Conservation (phyloP, 1,140 invertebrate species). For the Colletes gigas region DNA sequence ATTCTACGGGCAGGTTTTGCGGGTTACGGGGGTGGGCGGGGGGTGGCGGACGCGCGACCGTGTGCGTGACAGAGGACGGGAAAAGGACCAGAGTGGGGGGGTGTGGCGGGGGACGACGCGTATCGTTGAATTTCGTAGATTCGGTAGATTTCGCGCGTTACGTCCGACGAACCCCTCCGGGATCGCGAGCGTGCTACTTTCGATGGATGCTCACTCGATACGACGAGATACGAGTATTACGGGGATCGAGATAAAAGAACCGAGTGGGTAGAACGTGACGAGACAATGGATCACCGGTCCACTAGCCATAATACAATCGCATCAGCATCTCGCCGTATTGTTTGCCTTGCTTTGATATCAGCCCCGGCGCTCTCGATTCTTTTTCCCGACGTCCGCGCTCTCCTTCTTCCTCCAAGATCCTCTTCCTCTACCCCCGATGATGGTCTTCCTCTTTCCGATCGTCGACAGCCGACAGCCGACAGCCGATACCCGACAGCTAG, state of each 20-base stretch:
- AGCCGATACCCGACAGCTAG: constrained; percentile 21
- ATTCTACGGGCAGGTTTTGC: neutral
- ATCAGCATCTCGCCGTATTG: constrained; percentile 81
- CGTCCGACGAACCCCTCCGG: constrained; percentile 51
- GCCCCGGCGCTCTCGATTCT: constrained; percentile 69
- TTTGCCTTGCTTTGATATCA: constrained; percentile 79
- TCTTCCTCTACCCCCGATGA: neutral
- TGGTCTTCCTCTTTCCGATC: constrained; percentile 17
- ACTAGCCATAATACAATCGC: constrained; percentile 81
- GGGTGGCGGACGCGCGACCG: constrained; percentile 8
- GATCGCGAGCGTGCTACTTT: constrained; percentile 76
- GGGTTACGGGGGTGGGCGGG: neutral
- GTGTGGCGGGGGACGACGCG: constrained; percentile 13
- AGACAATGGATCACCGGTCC: constrained; percentile 81
- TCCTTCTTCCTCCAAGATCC: constrained; percentile 30
- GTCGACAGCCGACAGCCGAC: constrained; percentile 19
- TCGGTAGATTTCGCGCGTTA: constrained; percentile 48
- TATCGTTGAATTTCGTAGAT: constrained; percentile 42
- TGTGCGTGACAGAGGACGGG: too few relatives aligned
- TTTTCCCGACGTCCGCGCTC: constrained; percentile 57
- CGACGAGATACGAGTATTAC: constrained; percentile 75
- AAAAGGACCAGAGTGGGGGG: neutral
- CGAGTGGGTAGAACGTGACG: constrained; percentile 81
- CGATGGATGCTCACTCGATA: constrained; percentile 81
- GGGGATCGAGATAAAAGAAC: constrained; percentile 80